These are phyloP conservation scores for Myopa testacea DNA, from an alignment of 2,888 invertebrate genomes.

Conservation along the genomic window DNA sequence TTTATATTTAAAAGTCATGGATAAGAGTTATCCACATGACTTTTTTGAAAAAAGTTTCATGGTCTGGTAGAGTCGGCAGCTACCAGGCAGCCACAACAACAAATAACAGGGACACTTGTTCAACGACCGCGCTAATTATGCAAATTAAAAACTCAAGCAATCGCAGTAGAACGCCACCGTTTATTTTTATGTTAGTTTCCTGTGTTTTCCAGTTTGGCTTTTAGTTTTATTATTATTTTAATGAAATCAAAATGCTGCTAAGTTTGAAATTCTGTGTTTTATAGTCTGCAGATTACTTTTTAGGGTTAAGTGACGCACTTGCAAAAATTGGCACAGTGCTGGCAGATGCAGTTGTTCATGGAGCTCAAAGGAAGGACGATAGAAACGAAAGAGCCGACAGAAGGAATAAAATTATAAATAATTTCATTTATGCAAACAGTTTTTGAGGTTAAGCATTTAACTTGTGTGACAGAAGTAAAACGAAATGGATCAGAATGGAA, in stretches of 20 bases:
- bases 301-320: not conserved
- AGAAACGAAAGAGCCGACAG: not conserved
- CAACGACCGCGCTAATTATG: constrained; percentile 33
- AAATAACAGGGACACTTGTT: constrained; percentile 3
- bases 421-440: not conserved
- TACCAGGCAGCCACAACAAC: not conserved
- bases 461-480: not conserved
- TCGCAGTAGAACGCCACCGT: not conserved
- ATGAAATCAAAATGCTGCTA: not conserved
- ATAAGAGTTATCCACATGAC: too few relatives aligned
- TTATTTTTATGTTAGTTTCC: not conserved
- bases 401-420: not conserved
- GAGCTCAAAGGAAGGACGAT: not conserved
- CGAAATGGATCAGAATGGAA: too few relatives aligned
- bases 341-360: not conserved
- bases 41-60: too few relatives aligned
- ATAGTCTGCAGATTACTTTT: not conserved
- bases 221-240: constrained; percentile 13
- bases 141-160: constrained; percentile 29
- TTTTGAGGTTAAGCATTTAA: not conserved
- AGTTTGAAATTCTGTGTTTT: constrained; percentile 5
- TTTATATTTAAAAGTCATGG: too few relatives aligned
- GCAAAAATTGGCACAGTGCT: not conserved
- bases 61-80: not conserved
- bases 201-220: not conserved